Evolutionary conservation across 2,113 vertebrate species (phyloP).

Genomic region (Eleginops maclovinus): DNA sequence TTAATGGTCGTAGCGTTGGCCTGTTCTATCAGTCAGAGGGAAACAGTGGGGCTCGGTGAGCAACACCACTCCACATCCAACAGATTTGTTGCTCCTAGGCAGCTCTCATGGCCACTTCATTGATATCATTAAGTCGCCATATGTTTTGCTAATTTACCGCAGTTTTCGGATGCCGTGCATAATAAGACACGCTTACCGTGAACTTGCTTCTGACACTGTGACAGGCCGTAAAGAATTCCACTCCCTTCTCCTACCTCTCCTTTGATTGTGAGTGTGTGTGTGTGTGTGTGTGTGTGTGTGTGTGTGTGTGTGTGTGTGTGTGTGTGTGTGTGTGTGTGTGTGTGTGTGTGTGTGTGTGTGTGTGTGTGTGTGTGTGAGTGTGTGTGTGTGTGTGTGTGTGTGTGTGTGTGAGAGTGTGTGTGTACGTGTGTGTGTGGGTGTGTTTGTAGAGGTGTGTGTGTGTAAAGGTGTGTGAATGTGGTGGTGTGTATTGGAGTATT

Average conservation of each 20-base stretch:
- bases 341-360: slow-evolving; percentile 23
- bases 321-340: slow-evolving; percentile 14
- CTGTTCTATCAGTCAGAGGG: slow-evolving; percentile 86
- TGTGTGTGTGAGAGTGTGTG: background rate
- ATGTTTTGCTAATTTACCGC: slow-evolving; percentile 81
- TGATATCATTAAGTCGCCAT: slow-evolving; percentile 83
- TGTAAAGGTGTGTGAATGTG: slow-evolving; percentile 12
- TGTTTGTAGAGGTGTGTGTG: slow-evolving; percentile 18
- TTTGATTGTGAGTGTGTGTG: slow-evolving; percentile 34
- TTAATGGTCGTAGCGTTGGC: slow-evolving; percentile 86
- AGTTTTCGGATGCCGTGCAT: slow-evolving; percentile 75
- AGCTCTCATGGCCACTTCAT: slow-evolving; percentile 80
- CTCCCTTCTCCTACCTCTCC: slow-evolving; percentile 46
- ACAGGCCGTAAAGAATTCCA: slow-evolving; percentile 72
- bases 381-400: slow-evolving; percentile 29
- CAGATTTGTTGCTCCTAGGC: slow-evolving; percentile 79
- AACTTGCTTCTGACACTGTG: slow-evolving; percentile 79
- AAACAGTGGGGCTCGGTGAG: slow-evolving; percentile 80
- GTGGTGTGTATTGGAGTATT: background rate
- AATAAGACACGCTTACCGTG: slow-evolving; percentile 79
- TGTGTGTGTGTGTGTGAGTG: background rate
- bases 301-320: slow-evolving; percentile 15
- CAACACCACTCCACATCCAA: slow-evolving; percentile 76
- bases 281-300: slow-evolving; percentile 14
- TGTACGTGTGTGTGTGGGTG: slow-evolving; percentile 18